A percentile compares a stretch with the other conserved stretches of the same genome.
These are phyloP conservation scores for Takifugu ocellatus DNA, from an alignment of 2,797 vertebrate species.

Conservation along the genomic window DNA sequence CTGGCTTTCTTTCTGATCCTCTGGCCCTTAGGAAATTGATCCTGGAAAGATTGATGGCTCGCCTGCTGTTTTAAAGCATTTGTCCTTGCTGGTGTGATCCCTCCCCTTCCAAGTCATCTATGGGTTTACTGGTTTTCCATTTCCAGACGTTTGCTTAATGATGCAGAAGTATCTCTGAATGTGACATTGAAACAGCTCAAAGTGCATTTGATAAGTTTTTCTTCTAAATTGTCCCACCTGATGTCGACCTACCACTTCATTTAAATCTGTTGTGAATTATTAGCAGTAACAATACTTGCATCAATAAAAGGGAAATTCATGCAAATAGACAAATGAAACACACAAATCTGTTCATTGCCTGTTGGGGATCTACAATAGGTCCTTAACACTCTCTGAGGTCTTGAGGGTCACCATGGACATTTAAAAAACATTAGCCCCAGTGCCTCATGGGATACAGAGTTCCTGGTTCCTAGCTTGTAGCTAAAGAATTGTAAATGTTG, in stretches of 20 bases:
- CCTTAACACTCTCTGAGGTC: constrained; percentile 30
- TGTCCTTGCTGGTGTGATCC: constrained; percentile 73
- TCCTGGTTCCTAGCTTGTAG: constrained; percentile 60
- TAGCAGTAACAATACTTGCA: background rate
- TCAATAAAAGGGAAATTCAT: background rate
- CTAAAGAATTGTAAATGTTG: constrained; percentile 69
- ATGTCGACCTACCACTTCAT: background rate
- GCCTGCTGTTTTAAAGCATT: constrained; percentile 70
- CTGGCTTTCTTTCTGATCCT: constrained; percentile 72
- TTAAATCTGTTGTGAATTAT: background rate
- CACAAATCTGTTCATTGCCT: background rate
- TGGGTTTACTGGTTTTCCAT: constrained; percentile 20
- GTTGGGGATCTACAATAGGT: background rate
- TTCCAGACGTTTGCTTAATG: constrained; percentile 68
- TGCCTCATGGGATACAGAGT: constrained; percentile 77
- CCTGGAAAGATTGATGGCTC: constrained; percentile 79
- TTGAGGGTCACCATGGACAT: constrained; percentile 26
- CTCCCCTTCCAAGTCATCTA: constrained; percentile 46
- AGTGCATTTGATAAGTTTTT: constrained; percentile 11
- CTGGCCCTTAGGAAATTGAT: constrained; percentile 80
- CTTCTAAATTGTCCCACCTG: background rate
- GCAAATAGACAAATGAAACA: background rate
- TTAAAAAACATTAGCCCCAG: constrained; percentile 51
- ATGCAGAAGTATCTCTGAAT: constrained; percentile 71
- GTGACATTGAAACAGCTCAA: constrained; percentile 73